These are phyloP conservation scores for Hyposoter didymator DNA, from an alignment of 2,888 invertebrate genomes.

Conservation along the genomic window DNA sequence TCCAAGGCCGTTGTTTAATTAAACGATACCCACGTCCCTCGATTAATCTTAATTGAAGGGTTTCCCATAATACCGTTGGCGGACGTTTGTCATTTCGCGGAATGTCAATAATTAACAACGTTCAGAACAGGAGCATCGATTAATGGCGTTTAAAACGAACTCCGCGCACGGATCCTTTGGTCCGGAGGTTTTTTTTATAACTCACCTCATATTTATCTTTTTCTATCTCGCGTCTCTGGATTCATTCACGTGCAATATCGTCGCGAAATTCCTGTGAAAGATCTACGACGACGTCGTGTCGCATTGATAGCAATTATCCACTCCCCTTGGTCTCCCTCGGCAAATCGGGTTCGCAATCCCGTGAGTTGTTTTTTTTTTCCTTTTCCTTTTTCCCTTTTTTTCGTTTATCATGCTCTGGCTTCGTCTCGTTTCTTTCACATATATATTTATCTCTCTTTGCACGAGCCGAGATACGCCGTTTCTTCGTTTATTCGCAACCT, in stretches of 20 bases:
- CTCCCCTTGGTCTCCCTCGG: constrained; percentile 43
- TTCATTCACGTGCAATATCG: constrained; percentile 54
- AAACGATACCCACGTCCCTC: constrained; percentile 11
- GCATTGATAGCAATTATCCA: constrained; percentile 71
- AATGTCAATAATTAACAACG: constrained; percentile 35
- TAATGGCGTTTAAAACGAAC: constrained; percentile 61
- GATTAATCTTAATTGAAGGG: constrained; percentile 38
- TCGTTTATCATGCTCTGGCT: constrained; percentile 20
- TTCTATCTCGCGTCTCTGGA: constrained; percentile 38
- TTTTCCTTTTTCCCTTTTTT: constrained; percentile 5
- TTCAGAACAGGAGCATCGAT: constrained; percentile 47
- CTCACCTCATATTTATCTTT: constrained; percentile 1
- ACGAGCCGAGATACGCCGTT: constrained; percentile 53
- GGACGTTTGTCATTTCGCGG: constrained; percentile 20
- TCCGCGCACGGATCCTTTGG: constrained; percentile 12
- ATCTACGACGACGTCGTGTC: constrained; percentile 65
- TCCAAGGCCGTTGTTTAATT: constrained; percentile 15
- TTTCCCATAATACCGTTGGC: neutral
- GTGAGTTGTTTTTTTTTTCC: constrained; percentile 32
- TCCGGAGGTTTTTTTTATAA: constrained; percentile 48
- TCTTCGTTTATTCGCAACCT: constrained; percentile 67
- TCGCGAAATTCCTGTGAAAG: constrained; percentile 48
- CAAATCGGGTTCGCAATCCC: constrained; percentile 42
- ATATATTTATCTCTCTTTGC: constrained; percentile 52
- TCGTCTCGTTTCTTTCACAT: constrained; percentile 26